These are phyloP conservation scores for Silurus asotus DNA, from an alignment of 2,113 vertebrate genomes.

Conservation along the genomic window DNA sequence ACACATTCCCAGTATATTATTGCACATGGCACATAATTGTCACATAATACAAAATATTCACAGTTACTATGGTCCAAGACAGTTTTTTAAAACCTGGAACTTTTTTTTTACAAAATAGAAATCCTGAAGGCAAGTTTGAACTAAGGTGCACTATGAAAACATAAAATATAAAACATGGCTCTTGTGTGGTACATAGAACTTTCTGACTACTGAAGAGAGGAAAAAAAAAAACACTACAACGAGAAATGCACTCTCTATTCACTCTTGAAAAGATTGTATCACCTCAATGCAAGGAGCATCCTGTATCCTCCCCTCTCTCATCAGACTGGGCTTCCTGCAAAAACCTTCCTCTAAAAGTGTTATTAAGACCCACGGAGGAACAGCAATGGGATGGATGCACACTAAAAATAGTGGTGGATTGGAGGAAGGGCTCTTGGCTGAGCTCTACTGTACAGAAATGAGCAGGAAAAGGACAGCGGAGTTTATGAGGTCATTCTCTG, in stretches of 20 bases:
- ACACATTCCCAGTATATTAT: conserved; percentile 58
- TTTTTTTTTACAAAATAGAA: not conserved
- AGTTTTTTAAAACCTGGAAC: not conserved
- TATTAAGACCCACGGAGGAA: conserved; percentile 48
- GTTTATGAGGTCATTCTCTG: conserved; percentile 61
- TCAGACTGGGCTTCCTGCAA: conserved; percentile 49
- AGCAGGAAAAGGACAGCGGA: conserved; percentile 68
- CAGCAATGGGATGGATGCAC: conserved; percentile 49
- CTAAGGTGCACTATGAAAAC: not conserved
- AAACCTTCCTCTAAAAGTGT: conserved; percentile 45
- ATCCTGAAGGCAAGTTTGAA: not conserved
- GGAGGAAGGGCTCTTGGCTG: conserved; percentile 57
- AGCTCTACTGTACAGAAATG: conserved; percentile 51
- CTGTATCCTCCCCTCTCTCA: not conserved
- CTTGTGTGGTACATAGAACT: not conserved
- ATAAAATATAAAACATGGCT: not conserved
- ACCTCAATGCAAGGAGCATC: conserved; percentile 1
- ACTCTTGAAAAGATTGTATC: not conserved
- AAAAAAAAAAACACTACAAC: conserved; percentile 12
- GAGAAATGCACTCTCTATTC: not conserved
- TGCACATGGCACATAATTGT: conserved; percentile 64
- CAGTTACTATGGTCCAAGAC: conserved; percentile 68
- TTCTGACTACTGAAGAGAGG: not conserved
- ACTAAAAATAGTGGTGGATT: conserved; percentile 64
- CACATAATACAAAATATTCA: conserved; percentile 60